Conservation (phyloP, 2,797 vertebrate genomes). For the Catamblyrhynchus diadema region DNA sequence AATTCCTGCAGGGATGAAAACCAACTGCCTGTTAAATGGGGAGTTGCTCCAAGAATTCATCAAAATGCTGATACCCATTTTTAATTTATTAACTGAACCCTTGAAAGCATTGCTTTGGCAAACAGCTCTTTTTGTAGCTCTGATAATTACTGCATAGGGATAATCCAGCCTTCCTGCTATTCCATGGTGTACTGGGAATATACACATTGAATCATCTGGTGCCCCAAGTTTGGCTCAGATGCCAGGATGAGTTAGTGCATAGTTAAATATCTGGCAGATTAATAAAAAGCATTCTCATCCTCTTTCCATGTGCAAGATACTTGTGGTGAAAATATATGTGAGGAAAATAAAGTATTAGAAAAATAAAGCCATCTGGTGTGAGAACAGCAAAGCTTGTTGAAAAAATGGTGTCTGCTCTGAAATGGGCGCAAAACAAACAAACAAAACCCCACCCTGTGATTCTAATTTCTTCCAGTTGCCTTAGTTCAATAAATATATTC, state of each 20-base stretch:
- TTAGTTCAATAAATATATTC: background rate
- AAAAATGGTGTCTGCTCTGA: constrained; percentile 17
- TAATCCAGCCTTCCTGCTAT: background rate
- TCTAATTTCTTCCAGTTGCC: background rate
- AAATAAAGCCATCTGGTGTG: constrained; percentile 43
- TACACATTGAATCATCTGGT: background rate
- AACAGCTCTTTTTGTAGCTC: background rate
- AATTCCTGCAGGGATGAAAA: background rate
- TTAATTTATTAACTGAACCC: background rate
- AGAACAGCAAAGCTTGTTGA: constrained; percentile 24
- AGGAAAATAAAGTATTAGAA: background rate
- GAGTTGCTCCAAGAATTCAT: background rate
- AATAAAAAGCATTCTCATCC: background rate
- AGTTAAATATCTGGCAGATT: background rate
- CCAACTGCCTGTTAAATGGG: background rate
- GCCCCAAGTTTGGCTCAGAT: background rate
- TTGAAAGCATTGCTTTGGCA: background rate
- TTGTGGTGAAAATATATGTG: background rate
- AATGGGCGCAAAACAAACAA: constrained; percentile 35
- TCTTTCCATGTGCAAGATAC: background rate
- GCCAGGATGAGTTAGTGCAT: background rate
- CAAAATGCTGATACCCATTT: background rate
- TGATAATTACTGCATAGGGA: background rate
- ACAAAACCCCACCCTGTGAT: background rate
- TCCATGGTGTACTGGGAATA: background rate